Evolutionary conservation across 2,888 invertebrate genomes (phyloP).

Genomic region (Dione juno): DNA sequence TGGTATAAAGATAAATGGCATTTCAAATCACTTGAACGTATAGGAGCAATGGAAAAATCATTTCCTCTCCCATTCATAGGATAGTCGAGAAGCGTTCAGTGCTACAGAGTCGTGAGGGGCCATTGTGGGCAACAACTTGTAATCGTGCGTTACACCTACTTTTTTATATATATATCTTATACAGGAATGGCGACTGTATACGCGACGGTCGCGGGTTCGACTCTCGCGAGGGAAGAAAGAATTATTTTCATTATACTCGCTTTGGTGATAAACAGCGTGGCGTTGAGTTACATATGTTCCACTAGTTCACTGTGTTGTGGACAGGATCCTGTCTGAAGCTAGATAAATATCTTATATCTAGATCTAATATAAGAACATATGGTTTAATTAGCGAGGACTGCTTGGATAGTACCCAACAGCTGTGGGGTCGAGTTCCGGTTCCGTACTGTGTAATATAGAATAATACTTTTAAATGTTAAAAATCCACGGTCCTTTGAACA

Average conservation of each 20-base stretch:
- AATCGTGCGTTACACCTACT: background rate
- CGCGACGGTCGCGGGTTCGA: background rate
- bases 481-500: too few relatives aligned
- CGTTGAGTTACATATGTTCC: background rate
- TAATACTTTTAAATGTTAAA: too few relatives aligned
- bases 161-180: too few relatives aligned
- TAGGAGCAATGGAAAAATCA: conserved; percentile 1
- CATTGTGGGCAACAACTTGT: background rate
- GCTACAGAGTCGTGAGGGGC: conserved; percentile 9
- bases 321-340: too few relatives aligned
- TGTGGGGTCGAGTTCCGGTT: too few relatives aligned
- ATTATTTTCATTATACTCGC: background rate
- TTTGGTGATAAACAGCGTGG: background rate
- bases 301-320: too few relatives aligned
- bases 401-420: too few relatives aligned
- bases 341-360: too few relatives aligned
- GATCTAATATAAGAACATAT: too few relatives aligned
- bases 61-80: conserved; percentile 3
- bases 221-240: background rate
- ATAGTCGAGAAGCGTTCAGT: background rate
- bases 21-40: conserved; percentile 6
- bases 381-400: too few relatives aligned
- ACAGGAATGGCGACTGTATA: background rate
- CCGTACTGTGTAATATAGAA: too few relatives aligned
- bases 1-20: conserved; percentile 10